Evolutionary conservation across 2,113 vertebrate species (phyloP).

Genomic region (Pardalotus punctatus): DNA sequence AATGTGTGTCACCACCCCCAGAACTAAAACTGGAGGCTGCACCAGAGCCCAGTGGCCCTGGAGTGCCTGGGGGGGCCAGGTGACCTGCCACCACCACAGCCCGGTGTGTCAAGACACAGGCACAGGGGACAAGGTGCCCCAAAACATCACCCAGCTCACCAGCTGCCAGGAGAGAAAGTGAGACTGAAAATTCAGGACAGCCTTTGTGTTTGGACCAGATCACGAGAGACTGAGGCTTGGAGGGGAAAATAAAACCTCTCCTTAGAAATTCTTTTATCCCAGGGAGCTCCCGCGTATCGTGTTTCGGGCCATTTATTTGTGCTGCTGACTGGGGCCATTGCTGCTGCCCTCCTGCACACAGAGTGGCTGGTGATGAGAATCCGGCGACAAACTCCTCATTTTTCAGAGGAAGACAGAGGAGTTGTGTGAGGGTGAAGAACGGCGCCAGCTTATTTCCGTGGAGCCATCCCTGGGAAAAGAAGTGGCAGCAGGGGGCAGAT

Average conservation of each 20-base stretch:
- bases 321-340: slow-evolving; percentile 7
- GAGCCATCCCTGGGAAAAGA: neutral
- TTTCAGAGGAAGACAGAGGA: neutral
- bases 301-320: slow-evolving; percentile 56
- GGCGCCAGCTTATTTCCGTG: neutral
- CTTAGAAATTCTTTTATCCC: slow-evolving; percentile 59
- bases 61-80: accelerated
- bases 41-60: accelerated
- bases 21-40: neutral
- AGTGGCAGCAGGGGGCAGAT: neutral
- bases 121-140: neutral
- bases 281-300: slow-evolving; percentile 7
- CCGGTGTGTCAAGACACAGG: accelerated
- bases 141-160: neutral
- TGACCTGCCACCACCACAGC: neutral
- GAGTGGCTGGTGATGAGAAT: neutral
- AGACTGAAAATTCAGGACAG: slow-evolving; percentile 40
- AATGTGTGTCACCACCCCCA: slow-evolving; percentile 52
- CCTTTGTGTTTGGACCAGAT: slow-evolving; percentile 34
- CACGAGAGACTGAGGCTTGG: neutral
- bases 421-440: neutral
- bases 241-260: slow-evolving; percentile 34
- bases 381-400: neutral
- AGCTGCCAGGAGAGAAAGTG: slow-evolving; percentile 8
- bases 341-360: neutral